Percentiles rank a stretch among this genome's conserved stretches.
These are phyloP conservation scores for Tenthredo scrophulariae DNA, from an alignment of 2,888 invertebrate species.

Conservation along the genomic window DNA sequence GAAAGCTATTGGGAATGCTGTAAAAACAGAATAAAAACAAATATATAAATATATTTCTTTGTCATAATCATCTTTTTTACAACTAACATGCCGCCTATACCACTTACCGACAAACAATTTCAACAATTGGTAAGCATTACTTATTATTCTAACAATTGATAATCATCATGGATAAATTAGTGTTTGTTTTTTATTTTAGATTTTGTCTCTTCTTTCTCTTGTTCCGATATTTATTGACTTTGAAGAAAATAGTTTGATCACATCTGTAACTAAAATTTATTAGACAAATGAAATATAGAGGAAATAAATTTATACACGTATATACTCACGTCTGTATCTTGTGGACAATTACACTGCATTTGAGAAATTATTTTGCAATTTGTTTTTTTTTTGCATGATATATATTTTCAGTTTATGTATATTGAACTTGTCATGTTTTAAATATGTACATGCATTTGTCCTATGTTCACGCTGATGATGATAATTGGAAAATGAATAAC, in stretches of 20 bases:
- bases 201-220: conserved; percentile 14
- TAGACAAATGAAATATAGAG: neutral
- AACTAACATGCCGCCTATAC: conserved; percentile 70
- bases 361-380: neutral
- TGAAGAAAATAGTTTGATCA: neutral
- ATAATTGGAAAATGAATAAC: conserved; percentile 10
- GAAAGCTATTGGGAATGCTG: conserved; percentile 32
- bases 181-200: neutral
- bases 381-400: neutral
- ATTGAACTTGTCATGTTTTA: neutral
- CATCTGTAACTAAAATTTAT: neutral
- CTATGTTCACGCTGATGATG: neutral
- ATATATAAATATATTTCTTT: conserved; percentile 3
- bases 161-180: conserved; percentile 9
- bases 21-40: neutral
- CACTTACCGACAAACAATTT: conserved; percentile 80
- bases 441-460: neutral
- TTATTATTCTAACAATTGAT: conserved; percentile 7
- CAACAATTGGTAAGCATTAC: conserved; percentile 81
- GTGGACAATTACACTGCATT: neutral
- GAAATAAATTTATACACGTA: neutral
- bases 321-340: neutral
- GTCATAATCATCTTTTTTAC: conserved; percentile 56
- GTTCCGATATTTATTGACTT: neutral
- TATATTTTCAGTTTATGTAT: neutral